Evolutionary conservation across 2,113 vertebrate species (phyloP).

Genomic region (Naja naja): DNA sequence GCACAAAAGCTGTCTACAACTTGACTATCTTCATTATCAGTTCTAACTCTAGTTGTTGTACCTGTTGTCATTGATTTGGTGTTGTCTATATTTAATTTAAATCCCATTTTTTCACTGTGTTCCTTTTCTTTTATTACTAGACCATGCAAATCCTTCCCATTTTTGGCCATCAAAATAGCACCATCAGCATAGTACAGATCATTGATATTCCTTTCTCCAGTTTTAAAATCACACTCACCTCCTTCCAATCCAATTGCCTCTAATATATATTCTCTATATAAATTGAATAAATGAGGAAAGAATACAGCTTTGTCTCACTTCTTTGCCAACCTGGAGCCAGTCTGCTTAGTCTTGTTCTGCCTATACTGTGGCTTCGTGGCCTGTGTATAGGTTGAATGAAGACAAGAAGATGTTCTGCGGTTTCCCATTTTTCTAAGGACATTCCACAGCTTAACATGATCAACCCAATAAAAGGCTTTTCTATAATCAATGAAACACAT

Average conservation of each 20-base stretch:
- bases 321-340: background rate
- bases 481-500: background rate
- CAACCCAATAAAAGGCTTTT: background rate
- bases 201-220: background rate
- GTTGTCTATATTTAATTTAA: background rate
- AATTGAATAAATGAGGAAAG: background rate
- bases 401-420: background rate
- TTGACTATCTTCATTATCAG: background rate
- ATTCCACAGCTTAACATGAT: background rate
- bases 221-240: background rate
- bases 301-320: background rate
- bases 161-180: background rate
- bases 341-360: background rate
- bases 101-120: background rate
- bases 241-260: background rate
- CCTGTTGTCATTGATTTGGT: background rate
- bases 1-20: background rate
- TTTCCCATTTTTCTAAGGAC: background rate
- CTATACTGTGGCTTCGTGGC: background rate
- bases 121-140: background rate
- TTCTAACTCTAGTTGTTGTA: background rate
- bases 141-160: background rate
- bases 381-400: background rate
- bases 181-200: background rate
- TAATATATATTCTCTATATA: background rate